Base-by-base conservation (phyloP, 2,797 vertebrate species). In the Dryobates pubescens region DNA sequence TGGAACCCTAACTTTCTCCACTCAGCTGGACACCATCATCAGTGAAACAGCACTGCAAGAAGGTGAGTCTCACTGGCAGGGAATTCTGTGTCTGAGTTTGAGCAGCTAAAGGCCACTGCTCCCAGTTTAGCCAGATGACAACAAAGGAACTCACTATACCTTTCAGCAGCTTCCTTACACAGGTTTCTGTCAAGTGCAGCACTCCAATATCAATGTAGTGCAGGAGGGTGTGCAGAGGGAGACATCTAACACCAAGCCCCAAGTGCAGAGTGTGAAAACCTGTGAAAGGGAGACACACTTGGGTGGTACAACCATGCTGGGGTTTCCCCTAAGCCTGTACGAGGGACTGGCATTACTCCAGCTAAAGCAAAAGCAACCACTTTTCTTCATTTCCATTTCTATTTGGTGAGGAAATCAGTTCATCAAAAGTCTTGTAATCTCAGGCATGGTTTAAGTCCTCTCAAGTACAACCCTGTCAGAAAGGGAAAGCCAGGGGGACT, bases 211-310 rank as follows among this genome's bases (percentile, higher is more conserved):
- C 99, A 45, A 99, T 97, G 56, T 99, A 98, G 96, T 98, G 98
- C 53, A 99, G 97, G 68, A 99, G 97, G 64, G 97, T 98, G 86
- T 98, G 98, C 90, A 97, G 95, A 88, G 99, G 98, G 34, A 99
- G 98, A 85, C 98, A 99, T 8, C 97, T 98, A 85, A 98, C 95
- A 1, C 98, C 98, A 13, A 99, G 97, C 34, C 97, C 96, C 1
- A 96, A 94, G 56, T 99, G 98, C 89, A 99, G 94, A 30, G 98
- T 98, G 93, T 99, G 98, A 95, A 98, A 99, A 90, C 99, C 99
- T 99, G 69, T 9, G 69, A 72, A 27, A 17, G 30, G 89, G 34
- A 86, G 15, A 59, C 23, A 76, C 77, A 76, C 7, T 59, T 24
- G 16, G 69, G 49, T 36, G 32, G 59, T 41, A 53, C 14, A 71